Evolutionary conservation across 2,888 invertebrate species (phyloP).

Genomic region (Empis livida): DNA sequence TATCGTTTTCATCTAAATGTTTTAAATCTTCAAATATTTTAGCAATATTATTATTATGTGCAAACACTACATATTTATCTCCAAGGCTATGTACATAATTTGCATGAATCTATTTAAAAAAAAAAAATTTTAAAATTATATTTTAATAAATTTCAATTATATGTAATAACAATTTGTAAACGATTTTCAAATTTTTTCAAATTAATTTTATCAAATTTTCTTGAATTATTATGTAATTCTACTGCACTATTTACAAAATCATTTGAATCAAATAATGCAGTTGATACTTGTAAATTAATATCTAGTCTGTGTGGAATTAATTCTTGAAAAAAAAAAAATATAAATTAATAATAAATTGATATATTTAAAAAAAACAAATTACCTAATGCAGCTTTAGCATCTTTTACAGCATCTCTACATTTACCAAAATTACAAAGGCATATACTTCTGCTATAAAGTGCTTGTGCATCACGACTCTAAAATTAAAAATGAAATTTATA

Average conservation of each 20-base stretch:
- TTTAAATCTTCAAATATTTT: constrained; percentile 2
- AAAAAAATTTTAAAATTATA: neutral
- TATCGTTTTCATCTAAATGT: neutral
- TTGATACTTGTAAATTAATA: constrained; percentile 8
- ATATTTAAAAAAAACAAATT: neutral
- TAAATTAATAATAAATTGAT: too few species aligned
- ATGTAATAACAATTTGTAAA: neutral
- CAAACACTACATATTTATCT: constrained; percentile 6
- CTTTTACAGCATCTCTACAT: constrained; percentile 1
- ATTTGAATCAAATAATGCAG: constrained; percentile 5
- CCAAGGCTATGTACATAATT: constrained; percentile 7
- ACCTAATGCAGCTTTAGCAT: constrained; percentile 6
- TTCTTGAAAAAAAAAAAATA: constrained; percentile 1
- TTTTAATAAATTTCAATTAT: too few species aligned
- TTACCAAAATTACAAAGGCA: constrained; percentile 5
- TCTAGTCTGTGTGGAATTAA: neutral
- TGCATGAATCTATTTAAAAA: constrained; percentile 6
- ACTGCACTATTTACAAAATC: constrained; percentile 6
- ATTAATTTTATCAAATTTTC: constrained; percentile 3
- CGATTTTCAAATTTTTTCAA: neutral
- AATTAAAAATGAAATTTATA: neutral
- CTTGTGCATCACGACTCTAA: neutral
- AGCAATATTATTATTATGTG: constrained; percentile 4
- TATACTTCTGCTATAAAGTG: constrained; percentile 5
- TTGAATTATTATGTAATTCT: constrained; percentile 4